phyloP scores from a whole-genome alignment of 2,113 vertebrate genomes.

The Macquaria ambigua region DNA sequence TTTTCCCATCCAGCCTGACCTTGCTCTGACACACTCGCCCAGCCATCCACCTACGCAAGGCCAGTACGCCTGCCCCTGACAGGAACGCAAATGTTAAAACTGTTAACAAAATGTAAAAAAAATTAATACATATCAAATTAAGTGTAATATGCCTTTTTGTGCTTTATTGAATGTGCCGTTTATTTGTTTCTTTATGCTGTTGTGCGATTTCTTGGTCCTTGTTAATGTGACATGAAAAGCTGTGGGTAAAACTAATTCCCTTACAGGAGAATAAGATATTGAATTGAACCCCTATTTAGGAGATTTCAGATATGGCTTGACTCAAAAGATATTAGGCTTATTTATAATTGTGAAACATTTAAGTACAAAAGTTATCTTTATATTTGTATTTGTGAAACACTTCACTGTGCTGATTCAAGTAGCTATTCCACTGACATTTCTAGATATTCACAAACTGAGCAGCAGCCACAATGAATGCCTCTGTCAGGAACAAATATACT shows the following conservation, averaged over 20 bases:
- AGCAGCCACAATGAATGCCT: not conserved
- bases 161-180: not conserved
- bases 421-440: not conserved
- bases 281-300: not conserved
- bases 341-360: no score
- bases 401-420: not conserved
- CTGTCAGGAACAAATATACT: not conserved
- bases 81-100: not conserved
- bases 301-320: not conserved
- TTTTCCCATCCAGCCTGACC: conserved; percentile 81
- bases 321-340: not conserved
- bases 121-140: not conserved
- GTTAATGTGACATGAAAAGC: not conserved
- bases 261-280: not conserved
- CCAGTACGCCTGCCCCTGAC: conserved; percentile 68
- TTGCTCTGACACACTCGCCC: conserved; percentile 77
- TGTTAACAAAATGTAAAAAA: not conserved
- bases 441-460: not conserved
- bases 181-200: not conserved
- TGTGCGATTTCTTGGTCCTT: not conserved
- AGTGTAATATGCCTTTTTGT: not conserved
- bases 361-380: not conserved
- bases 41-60: conserved; percentile 75
- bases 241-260: not conserved
- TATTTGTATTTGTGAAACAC: not conserved